A percentile compares a stretch with the other conserved stretches of the same genome.
Conservation (phyloP, 2,113 vertebrate species). For the Heliornis fulica region DNA sequence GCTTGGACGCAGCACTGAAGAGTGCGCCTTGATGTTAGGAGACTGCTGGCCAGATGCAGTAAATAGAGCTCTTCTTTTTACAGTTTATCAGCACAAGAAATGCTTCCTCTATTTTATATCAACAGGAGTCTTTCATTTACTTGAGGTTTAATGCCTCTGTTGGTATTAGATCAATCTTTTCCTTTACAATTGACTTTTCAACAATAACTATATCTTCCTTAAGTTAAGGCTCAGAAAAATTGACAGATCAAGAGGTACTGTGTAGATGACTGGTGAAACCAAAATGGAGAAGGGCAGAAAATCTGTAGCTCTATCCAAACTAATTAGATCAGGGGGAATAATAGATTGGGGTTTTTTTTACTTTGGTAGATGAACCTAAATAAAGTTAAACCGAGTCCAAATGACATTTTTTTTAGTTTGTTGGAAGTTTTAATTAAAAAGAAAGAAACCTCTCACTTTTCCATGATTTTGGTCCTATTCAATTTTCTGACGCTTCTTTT, state of each 20-base stretch:
- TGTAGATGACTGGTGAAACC: background rate
- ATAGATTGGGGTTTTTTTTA: background rate
- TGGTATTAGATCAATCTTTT: background rate
- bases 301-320: background rate
- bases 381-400: background rate
- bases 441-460: background rate
- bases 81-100: background rate
- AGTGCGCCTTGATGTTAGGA: background rate
- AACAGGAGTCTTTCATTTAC: background rate
- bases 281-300: background rate
- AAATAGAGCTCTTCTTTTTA: background rate
- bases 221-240: background rate
- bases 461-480: background rate
- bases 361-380: background rate
- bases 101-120: background rate
- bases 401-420: background rate
- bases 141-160: background rate
- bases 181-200: conserved; percentile 13
- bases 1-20: background rate
- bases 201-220: background rate
- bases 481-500: background rate
- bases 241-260: background rate
- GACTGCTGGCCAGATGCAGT: background rate
- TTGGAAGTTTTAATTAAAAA: background rate
- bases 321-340: background rate